Conservation (phyloP, 2,888 invertebrate genomes). For the Nemoura dubitans region DNA sequence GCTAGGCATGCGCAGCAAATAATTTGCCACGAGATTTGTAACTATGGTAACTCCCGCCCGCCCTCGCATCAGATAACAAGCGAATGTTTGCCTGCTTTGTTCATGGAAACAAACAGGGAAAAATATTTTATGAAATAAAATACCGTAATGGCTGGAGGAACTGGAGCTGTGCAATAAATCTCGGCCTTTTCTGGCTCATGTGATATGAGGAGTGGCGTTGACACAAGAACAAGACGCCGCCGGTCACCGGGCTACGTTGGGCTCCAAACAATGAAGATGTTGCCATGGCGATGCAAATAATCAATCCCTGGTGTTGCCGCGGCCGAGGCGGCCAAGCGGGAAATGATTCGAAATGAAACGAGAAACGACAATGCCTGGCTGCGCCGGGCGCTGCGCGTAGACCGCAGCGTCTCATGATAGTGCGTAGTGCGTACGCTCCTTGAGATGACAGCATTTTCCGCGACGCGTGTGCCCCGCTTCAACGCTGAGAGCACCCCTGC, state of each 20-base stretch:
- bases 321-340: background rate
- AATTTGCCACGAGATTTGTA: slow-evolving; percentile 48
- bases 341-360: background rate
- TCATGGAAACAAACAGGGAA: slow-evolving; percentile 34
- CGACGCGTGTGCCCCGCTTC: background rate
- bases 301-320: background rate
- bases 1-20: slow-evolving; percentile 44
- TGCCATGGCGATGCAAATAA: background rate
- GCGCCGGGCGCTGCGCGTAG: no score
- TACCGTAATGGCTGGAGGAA: background rate
- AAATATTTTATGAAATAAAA: background rate
- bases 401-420: no score
- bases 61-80: slow-evolving; percentile 36
- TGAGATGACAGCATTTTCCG: background rate
- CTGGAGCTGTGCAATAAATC: background rate
- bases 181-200: background rate
- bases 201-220: background rate
- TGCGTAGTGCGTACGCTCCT: background rate
- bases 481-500: background rate
- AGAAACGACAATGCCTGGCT: background rate
- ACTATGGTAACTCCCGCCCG: slow-evolving; percentile 48
- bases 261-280: background rate
- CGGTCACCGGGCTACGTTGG: background rate
- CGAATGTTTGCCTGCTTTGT: slow-evolving; percentile 32
- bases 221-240: background rate